phyloP scores from a whole-genome alignment of 2,888 invertebrate species.

The Neoitamus cyanurus region DNA sequence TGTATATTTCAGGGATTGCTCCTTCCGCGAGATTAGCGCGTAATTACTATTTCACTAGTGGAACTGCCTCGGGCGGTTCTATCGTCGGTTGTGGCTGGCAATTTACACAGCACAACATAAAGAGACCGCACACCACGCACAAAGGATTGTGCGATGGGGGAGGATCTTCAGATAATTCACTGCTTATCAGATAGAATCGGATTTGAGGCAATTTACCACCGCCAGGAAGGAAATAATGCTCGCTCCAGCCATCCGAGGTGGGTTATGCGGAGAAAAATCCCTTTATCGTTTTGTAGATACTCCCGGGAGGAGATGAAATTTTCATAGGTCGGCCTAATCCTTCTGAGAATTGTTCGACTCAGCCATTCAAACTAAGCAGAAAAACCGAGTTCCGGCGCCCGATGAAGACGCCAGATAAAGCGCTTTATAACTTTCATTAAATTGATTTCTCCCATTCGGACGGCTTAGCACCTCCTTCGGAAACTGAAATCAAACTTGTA shows the following conservation, averaged over 20 bases:
- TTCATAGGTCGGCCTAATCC: neutral
- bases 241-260: neutral
- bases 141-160: conserved; percentile 9
- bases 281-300: neutral
- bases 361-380: neutral
- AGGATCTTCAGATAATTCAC: conserved; percentile 22
- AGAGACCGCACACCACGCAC: conserved; percentile 19
- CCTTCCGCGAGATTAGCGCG: conserved; percentile 16
- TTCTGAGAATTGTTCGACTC: neutral
- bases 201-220: conserved; percentile 27
- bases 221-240: conserved; percentile 13
- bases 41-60: conserved; percentile 27
- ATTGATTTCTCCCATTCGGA: neutral
- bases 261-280: neutral
- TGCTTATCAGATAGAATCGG: conserved; percentile 31
- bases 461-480: neutral
- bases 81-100: conserved; percentile 16
- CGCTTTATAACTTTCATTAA: neutral
- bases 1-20: conserved; percentile 34
- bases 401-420: neutral
- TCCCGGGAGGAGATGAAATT: neutral
- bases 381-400: neutral
- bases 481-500: conserved; percentile 8
- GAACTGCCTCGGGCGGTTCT: neutral
- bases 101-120: neutral